Conservation (phyloP, 2,797 vertebrate species). For the Peromyscus melanophrys region DNA sequence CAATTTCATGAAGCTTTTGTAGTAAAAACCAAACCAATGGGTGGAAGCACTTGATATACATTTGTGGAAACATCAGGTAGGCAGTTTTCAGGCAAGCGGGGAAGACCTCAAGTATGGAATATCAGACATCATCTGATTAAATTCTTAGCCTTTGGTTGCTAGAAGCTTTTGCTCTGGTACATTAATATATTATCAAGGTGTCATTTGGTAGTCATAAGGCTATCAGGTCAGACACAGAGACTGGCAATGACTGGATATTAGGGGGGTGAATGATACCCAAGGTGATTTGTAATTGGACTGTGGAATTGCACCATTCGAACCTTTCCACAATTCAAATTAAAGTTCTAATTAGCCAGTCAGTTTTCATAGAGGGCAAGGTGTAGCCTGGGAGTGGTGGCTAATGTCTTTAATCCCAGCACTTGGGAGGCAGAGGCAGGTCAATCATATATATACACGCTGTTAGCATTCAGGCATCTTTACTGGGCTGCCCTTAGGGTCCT, state of each 20-base stretch:
- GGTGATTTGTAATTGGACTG: not conserved
- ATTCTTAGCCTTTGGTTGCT: not conserved
- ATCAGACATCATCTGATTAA: not conserved
- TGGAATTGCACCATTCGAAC: not conserved
- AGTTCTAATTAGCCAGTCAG: not conserved
- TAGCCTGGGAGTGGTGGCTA: too few species aligned
- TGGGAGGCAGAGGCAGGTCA: too few species aligned
- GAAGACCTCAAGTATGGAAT: not conserved
- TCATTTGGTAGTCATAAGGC: not conserved
- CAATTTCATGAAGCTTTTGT: not conserved
- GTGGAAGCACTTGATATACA: not conserved
- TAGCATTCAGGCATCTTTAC: too few species aligned
- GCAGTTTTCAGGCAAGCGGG: not conserved
- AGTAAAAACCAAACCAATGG: not conserved
- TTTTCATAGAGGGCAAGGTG: not conserved
- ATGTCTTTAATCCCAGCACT: too few species aligned
- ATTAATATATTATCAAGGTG: not conserved
- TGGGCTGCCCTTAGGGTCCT: too few species aligned
- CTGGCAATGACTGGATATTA: not conserved
- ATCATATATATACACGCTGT: too few species aligned
- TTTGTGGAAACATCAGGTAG: not conserved
- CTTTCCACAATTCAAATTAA: not conserved
- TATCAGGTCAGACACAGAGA: not conserved
- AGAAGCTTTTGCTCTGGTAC: not conserved
- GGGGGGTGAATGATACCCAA: not conserved